Conservation (phyloP, 2,888 invertebrate species). For the Xylota segnis region DNA sequence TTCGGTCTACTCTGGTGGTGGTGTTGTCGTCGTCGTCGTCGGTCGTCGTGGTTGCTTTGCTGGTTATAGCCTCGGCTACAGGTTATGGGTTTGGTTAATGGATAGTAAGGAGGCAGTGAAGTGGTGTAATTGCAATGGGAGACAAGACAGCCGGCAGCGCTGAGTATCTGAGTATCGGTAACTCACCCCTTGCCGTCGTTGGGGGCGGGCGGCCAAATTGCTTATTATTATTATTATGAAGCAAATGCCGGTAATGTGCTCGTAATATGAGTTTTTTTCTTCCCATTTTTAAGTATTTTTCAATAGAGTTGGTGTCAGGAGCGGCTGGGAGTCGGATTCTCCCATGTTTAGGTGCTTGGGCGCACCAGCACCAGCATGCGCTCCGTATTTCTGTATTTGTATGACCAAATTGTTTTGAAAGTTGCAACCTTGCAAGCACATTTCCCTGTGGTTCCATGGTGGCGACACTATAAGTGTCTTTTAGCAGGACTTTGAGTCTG, state of each 20-base stretch:
- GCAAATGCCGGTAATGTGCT: constrained; percentile 70
- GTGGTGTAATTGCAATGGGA: constrained; percentile 63
- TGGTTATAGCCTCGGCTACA: constrained; percentile 50
- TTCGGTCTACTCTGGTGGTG: constrained; percentile 36
- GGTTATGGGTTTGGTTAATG: constrained; percentile 72
- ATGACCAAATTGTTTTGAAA: too few species aligned
- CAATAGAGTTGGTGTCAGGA: constrained; percentile 17
- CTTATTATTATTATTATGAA: constrained; percentile 74
- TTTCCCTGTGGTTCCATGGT: too few species aligned
- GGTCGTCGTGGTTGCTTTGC: constrained; percentile 2
- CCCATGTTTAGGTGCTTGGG: background rate
- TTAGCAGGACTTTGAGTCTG: too few species aligned
- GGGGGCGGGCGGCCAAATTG: constrained; percentile 73
- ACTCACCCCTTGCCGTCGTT: constrained; percentile 32
- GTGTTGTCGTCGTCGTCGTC: constrained; percentile 22
- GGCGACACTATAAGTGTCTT: too few species aligned
- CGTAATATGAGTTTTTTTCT: constrained; percentile 40
- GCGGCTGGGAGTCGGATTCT: background rate
- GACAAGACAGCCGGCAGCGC: constrained; percentile 67
- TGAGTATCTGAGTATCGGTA: constrained; percentile 27
- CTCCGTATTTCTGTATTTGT: too few species aligned
- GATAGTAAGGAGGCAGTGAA: constrained; percentile 61
- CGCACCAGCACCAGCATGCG: too few species aligned
- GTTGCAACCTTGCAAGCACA: too few species aligned
- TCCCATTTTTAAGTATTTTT: constrained; percentile 18